Evolutionary conservation across 2,888 invertebrate species (phyloP), one percentile per base, ranked within the genome.

Genomic region (Pollenia griseotomentosa): DNA sequence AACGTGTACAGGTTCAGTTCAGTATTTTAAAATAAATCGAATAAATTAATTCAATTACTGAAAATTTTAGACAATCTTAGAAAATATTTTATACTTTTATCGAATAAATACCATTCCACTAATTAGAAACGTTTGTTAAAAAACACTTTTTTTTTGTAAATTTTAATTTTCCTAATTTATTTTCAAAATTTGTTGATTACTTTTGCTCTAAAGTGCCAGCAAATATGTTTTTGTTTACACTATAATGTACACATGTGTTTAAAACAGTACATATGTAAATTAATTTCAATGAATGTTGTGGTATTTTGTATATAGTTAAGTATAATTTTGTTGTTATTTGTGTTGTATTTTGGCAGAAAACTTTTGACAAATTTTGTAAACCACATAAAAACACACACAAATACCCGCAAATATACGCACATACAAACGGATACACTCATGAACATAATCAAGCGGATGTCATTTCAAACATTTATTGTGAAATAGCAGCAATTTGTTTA

Each of bases 241-340:
- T 68, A 16, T n/a, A 5, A 57, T 51, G 33, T n/a, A 77, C 46
- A 8, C 57, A 10, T 48, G 10, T 46, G 2, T 59, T 55, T 46
- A 10, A 8, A 59, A 19, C 33, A 53, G 9, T 61, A n/a, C 44
- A 12, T 19, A 77, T 77, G 70, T 63, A 71, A 75, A 75, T 82
- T 70, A 83, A 83, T 78, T 83, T 57, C n/a, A 83, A 65, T 71
- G 48, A 19, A 53, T 83, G 70, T 71, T 83, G 74, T 51, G 74
- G 74, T 59, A 57, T 70, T 70, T n/a, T 23, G 19, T 65, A 33
- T 65, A 33, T 6, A 65, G 42, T 44, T 19, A 11, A 53, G 61
- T 71, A 46, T 40, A 68, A 33, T 75, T 75, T 79, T 16, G 40
- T 55, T 48, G 40, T 65, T 73, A 55, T 80, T 63, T 19, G 63